phyloP scores from a whole-genome alignment of 2,888 invertebrate species.

The Drosophila sordidapex region DNA sequence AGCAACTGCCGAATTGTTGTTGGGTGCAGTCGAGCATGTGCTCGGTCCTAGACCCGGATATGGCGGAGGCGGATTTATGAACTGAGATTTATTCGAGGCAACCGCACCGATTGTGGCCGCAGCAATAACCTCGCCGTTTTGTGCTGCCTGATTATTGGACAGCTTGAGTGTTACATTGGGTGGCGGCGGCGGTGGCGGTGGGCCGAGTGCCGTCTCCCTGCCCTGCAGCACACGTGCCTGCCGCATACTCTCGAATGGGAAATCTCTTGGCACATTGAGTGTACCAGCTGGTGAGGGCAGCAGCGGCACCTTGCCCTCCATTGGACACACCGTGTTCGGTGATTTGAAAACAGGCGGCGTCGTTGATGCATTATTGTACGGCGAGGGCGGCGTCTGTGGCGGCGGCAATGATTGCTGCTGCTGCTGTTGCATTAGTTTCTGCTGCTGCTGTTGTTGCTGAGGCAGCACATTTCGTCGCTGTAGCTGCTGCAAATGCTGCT shows the following conservation, averaged over 20 bases:
- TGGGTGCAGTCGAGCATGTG: conserved; percentile 37
- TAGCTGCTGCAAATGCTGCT: conserved; percentile 61
- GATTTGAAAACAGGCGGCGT: conserved; percentile 87
- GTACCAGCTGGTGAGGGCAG: conserved; percentile 86
- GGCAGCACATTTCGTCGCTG: conserved; percentile 60
- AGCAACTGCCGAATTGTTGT: conserved; percentile 38
- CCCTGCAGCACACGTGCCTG: conserved; percentile 94
- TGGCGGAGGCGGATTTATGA: conserved; percentile 83
- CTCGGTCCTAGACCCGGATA: conserved; percentile 80
- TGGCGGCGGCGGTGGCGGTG: conserved; percentile 68
- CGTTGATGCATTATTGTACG: conserved; percentile 56
- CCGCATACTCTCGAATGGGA: conserved; percentile 96
- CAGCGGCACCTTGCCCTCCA: conserved; percentile 89
- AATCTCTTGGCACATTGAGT: conserved; percentile 86
- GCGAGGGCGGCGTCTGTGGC: conserved; percentile 52
- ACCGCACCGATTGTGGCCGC: conserved; percentile 43
- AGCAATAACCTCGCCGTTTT: conserved; percentile 67
- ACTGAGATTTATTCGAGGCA: conserved; percentile 77
- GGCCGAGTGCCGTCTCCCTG: conserved; percentile 86
- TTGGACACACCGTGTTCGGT: conserved; percentile 95
- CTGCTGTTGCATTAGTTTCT: conserved; percentile 44
- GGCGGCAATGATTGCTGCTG: conserved; percentile 53
- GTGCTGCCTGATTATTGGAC: conserved; percentile 71
- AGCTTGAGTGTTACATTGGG: conserved; percentile 80
- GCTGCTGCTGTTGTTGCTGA: conserved; percentile 28